Conservation (phyloP, 2,113 vertebrate species). For the Cichladusa arquata region DNA sequence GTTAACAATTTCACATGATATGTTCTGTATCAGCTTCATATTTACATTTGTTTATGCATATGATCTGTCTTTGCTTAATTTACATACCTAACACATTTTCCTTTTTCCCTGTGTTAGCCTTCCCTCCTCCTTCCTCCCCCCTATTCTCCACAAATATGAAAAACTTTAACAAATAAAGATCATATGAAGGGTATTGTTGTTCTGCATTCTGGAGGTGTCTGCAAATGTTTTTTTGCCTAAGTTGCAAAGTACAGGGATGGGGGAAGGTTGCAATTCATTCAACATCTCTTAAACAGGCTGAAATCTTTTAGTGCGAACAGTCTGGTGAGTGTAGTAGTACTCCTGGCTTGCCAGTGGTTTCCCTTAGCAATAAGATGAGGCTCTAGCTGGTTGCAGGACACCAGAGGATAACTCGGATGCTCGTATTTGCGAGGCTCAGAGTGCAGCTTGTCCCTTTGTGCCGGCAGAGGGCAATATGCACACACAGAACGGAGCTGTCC, state of each 20-base stretch:
- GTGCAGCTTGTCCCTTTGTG: neutral
- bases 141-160: neutral
- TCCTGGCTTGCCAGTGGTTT: neutral
- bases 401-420: too few relatives aligned
- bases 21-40: neutral
- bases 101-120: neutral
- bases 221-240: neutral
- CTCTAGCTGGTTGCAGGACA: neutral
- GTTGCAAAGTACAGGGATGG: neutral
- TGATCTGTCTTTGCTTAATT: neutral
- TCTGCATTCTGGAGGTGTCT: neutral
- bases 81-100: neutral
- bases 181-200: neutral
- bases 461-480: too few relatives aligned
- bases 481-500: neutral
- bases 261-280: neutral
- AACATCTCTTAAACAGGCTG: neutral
- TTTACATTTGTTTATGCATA: neutral
- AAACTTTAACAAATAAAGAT: neutral
- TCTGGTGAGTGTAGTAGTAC: neutral
- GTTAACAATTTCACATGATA: neutral
- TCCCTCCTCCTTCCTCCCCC: rapidly evolving
- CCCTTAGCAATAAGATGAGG: neutral
- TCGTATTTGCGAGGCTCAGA: neutral
- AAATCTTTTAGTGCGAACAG: neutral